Evolutionary conservation across 1,140 invertebrate genomes (phyloP).

Genomic region (Samia ricini): DNA sequence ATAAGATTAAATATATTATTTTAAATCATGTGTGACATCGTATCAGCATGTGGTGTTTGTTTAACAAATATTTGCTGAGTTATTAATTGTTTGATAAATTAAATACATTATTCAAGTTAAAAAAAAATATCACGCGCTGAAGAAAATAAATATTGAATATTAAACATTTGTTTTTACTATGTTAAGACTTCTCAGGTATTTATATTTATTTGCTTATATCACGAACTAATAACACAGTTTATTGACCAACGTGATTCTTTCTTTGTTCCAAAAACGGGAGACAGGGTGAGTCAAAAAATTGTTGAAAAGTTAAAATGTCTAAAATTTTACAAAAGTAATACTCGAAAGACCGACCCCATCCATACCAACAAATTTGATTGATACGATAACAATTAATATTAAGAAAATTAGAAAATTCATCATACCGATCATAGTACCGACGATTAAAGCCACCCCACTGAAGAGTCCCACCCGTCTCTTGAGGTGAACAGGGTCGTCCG

Average conservation of each 20-base stretch:
- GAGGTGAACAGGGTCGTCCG: constrained; percentile 97
- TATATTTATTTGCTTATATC: background rate
- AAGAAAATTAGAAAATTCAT: constrained; percentile 17
- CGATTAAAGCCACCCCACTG: constrained; percentile 98
- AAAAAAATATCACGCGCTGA: constrained; percentile 5
- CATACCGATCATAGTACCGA: constrained; percentile 95
- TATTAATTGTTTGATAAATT: constrained; percentile 2
- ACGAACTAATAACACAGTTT: too few relatives aligned
- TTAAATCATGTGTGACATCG: background rate
- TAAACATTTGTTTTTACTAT: background rate
- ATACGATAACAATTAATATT: too few relatives aligned
- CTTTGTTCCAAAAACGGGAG: too few relatives aligned
- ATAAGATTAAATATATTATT: background rate
- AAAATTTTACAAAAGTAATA: too few relatives aligned
- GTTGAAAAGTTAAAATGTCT: too few relatives aligned
- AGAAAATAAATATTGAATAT: background rate
- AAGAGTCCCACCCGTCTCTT: constrained; percentile 98
- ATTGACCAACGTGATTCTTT: too few relatives aligned
- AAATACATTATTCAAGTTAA: background rate
- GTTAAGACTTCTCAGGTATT: too few relatives aligned
- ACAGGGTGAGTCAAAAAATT: too few relatives aligned
- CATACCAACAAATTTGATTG: too few relatives aligned
- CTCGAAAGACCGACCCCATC: too few relatives aligned
- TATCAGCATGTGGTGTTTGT: background rate
- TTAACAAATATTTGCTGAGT: background rate